These are phyloP conservation scores for Clitarchus hookeri DNA, from an alignment of 2,888 invertebrate species.

Conservation along the genomic window DNA sequence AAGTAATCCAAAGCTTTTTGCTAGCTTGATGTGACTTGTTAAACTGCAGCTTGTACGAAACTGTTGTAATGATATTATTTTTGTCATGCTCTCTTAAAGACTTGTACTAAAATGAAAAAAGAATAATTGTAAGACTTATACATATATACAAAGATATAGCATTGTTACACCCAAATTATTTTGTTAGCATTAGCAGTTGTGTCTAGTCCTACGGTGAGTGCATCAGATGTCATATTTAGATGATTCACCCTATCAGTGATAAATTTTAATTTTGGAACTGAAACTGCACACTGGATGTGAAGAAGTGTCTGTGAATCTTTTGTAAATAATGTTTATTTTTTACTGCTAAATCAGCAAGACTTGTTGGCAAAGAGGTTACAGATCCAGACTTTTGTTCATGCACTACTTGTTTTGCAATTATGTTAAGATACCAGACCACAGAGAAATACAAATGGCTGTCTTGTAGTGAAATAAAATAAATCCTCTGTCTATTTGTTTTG, in stretches of 20 bases:
- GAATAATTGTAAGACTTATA: not conserved
- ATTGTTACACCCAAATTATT: slow-evolving; percentile 9
- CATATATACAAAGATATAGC: not conserved
- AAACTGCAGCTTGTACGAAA: not conserved
- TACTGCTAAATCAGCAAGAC: not conserved
- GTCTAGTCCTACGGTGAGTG: not conserved
- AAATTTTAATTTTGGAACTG: not conserved
- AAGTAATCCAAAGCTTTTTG: slow-evolving; percentile 4
- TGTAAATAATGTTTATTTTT: slow-evolving; percentile 9
- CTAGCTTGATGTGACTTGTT: slow-evolving; percentile 14
- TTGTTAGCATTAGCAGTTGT: slow-evolving; percentile 8
- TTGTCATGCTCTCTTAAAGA: slow-evolving; percentile 14
- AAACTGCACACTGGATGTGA: not conserved
- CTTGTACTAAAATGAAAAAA: not conserved
- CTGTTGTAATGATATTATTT: slow-evolving; percentile 10
- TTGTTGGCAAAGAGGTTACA: not conserved
- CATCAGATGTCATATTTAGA: not conserved
- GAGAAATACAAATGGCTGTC: not conserved
- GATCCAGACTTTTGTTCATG: not conserved
- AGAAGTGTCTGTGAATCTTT: not conserved
- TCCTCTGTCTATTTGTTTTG: not conserved
- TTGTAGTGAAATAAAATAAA: slow-evolving; percentile 10
- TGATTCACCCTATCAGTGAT: not conserved
- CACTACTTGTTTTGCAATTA: not conserved
- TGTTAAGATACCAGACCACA: not conserved